phyloP scores from a whole-genome alignment of 2,888 invertebrate species.

The Steromphala cineraria region DNA sequence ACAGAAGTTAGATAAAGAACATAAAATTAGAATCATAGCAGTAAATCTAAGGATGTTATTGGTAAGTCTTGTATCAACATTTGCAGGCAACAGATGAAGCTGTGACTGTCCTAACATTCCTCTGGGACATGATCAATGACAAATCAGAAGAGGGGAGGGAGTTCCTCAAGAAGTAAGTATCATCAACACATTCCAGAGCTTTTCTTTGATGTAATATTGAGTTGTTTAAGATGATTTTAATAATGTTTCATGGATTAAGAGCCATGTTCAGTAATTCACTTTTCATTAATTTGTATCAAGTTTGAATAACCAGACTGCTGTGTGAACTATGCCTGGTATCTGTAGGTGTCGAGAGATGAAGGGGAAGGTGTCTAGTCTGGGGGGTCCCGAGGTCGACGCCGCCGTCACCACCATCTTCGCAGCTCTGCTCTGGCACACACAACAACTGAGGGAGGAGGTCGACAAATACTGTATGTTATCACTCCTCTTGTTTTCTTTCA shows the following conservation, averaged over 20 bases:
- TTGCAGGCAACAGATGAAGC: slow-evolving; percentile 52
- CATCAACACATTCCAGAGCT: background rate
- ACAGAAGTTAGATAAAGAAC: no score
- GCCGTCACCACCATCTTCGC: slow-evolving; percentile 70
- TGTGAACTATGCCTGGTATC: background rate
- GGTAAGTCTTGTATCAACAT: background rate
- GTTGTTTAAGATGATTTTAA: no score
- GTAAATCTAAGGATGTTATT: no score
- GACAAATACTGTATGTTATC: slow-evolving; percentile 65
- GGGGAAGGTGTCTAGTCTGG: slow-evolving; percentile 50
- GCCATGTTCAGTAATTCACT: no score
- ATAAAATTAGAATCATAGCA: no score
- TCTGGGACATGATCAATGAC: slow-evolving; percentile 47
- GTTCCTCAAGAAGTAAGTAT: slow-evolving; percentile 34
- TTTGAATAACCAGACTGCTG: no score
- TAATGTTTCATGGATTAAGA: no score
- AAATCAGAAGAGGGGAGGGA: slow-evolving; percentile 35
- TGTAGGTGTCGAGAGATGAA: slow-evolving; percentile 52
- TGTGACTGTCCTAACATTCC: slow-evolving; percentile 45
- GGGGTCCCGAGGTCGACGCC: slow-evolving; percentile 62
- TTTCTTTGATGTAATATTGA: background rate
- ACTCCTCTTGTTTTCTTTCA: no score
- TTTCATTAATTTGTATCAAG: no score
- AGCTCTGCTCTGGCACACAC: slow-evolving; percentile 74
- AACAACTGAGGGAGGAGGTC: slow-evolving; percentile 71